Conservation (phyloP, 2,888 invertebrate species). For the Mythimna impura region DNA sequence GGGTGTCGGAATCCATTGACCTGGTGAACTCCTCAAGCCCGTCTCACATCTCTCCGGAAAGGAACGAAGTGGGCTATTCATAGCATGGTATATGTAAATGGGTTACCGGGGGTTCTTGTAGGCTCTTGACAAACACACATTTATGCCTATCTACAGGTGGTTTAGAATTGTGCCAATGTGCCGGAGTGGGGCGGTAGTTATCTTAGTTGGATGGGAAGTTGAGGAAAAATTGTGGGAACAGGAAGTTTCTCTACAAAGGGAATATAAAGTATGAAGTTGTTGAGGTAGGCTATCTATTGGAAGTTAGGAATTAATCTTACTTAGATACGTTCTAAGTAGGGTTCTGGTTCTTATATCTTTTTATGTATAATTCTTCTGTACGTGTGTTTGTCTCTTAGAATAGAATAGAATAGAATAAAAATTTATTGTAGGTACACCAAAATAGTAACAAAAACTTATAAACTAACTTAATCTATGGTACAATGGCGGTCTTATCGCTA, state of each 20-base stretch:
- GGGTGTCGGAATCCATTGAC: constrained; percentile 42
- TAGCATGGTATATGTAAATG: constrained; percentile 50
- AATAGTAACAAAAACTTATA: too few relatives aligned
- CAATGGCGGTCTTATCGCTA: too few relatives aligned
- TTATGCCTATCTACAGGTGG: constrained; percentile 47
- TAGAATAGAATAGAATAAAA: too few relatives aligned
- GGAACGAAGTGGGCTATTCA: constrained; percentile 54
- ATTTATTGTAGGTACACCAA: too few relatives aligned
- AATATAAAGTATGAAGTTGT: not conserved
- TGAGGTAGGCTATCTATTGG: not conserved
- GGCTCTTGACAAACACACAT: constrained; percentile 34
- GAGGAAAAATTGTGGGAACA: not conserved
- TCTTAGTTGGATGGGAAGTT: not conserved
- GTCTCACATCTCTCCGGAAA: constrained; percentile 34
- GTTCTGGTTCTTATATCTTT: not conserved
- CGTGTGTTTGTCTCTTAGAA: too few relatives aligned
- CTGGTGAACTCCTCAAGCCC: constrained; percentile 38
- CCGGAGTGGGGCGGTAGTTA: not conserved
- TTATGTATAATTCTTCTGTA: too few relatives aligned
- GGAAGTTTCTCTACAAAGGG: not conserved
- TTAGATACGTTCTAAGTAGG: not conserved
- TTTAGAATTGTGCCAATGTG: constrained; percentile 33
- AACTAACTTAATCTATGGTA: too few relatives aligned
- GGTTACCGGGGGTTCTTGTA: constrained; percentile 55
- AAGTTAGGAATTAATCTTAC: not conserved